phyloP scores from a whole-genome alignment of 1,140 invertebrate species.

The Saccostrea cuccullata region DNA sequence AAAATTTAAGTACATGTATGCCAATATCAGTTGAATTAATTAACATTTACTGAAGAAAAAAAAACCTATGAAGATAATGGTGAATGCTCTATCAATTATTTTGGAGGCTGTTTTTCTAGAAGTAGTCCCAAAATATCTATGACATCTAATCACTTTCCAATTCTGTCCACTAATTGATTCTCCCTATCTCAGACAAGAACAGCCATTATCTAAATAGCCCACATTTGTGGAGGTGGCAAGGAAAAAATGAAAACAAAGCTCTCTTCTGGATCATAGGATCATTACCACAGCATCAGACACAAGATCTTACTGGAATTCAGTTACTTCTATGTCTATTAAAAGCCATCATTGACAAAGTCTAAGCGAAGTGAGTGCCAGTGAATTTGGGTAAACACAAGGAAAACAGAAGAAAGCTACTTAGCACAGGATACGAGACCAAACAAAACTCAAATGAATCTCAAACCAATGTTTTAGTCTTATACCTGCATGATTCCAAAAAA shows the following conservation, averaged over 20 bases:
- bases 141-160: conserved; percentile 1
- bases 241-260: background rate
- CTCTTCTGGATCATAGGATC: background rate
- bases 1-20: background rate
- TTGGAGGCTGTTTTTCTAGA: background rate
- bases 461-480: too few species aligned
- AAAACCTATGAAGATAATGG: background rate
- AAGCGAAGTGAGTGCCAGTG: too few species aligned
- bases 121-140: conserved; percentile 1
- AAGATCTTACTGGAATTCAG: background rate
- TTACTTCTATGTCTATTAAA: too few species aligned
- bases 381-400: too few species aligned
- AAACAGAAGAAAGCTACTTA: too few species aligned
- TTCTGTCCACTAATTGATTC: background rate
- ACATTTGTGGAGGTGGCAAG: background rate
- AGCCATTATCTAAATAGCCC: background rate
- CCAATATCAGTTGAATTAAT: background rate
- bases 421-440: too few species aligned
- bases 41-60: background rate
- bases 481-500: too few species aligned
- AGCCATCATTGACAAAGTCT: too few species aligned
- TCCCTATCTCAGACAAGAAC: conserved; percentile 1
- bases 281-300: background rate
- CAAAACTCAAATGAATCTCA: too few species aligned
- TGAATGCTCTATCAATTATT: background rate